phyloP scores from a whole-genome alignment of 2,888 invertebrate species.

The Stenoptilia bipunctidactyla region DNA sequence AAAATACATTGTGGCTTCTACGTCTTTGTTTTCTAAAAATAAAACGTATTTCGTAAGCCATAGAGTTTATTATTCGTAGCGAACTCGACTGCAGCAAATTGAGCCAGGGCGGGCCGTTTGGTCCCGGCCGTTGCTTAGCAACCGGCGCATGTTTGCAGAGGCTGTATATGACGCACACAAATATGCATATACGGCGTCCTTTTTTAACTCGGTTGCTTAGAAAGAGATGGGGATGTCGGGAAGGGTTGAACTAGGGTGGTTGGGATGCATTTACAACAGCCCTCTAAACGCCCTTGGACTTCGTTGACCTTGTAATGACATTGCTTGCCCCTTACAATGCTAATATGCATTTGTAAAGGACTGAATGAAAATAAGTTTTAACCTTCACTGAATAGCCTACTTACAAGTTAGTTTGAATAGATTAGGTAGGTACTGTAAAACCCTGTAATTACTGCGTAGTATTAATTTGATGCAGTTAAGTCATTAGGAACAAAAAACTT shows the following conservation, averaged over 20 bases:
- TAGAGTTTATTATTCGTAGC: neutral
- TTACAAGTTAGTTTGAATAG: no score
- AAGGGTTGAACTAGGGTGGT: neutral
- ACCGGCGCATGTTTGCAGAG: slow-evolving; percentile 7
- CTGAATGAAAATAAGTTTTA: no score
- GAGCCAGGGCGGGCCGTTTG: slow-evolving; percentile 13
- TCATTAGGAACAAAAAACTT: no score
- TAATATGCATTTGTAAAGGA: no score
- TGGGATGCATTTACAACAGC: neutral
- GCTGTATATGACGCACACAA: neutral
- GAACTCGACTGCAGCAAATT: slow-evolving; percentile 11
- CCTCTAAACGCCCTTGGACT: slow-evolving; percentile 21
- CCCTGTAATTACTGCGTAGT: no score
- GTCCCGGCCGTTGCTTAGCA: slow-evolving; percentile 22
- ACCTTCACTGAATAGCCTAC: no score
- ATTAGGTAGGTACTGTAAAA: no score
- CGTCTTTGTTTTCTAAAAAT: neutral
- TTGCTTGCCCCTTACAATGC: slow-evolving; percentile 6
- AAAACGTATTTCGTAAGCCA: neutral
- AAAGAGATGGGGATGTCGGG: neutral
- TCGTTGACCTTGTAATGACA: slow-evolving; percentile 23
- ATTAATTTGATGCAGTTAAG: no score
- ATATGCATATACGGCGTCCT: neutral
- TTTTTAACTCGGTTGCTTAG: neutral
- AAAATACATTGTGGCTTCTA: no score